phyloP scores from a whole-genome alignment of 2,113 vertebrate genomes.

The Myotis brandtii region DNA sequence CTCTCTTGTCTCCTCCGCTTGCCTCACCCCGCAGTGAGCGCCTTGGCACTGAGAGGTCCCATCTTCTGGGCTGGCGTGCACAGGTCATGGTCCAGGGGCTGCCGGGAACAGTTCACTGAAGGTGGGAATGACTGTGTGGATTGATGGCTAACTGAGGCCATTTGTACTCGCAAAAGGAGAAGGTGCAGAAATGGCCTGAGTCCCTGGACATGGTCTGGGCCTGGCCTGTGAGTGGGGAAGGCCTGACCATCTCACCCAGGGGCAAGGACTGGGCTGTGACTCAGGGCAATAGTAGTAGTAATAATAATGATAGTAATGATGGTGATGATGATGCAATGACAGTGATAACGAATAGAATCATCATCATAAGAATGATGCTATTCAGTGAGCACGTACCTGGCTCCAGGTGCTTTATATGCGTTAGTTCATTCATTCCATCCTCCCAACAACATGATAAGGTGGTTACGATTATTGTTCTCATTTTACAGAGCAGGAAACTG shows the following conservation, averaged over 20 bases:
- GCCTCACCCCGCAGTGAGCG: neutral
- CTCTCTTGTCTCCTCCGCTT: neutral
- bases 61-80: neutral
- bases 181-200: neutral
- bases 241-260: too few species aligned
- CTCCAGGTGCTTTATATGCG: fast-evolving
- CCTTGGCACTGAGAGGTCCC: fast-evolving
- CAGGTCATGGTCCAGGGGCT: neutral
- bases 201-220: neutral
- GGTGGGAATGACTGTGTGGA: fast-evolving
- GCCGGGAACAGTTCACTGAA: neutral
- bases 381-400: neutral
- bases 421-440: neutral
- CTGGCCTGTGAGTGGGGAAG: neutral
- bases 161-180: neutral
- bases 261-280: neutral
- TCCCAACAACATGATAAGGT: fast-evolving
- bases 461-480: too few species aligned
- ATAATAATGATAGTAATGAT: neutral
- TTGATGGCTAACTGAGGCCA: neutral
- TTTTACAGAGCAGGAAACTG: too few species aligned
- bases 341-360: fast-evolving
- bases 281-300: neutral
- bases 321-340: fast-evolving
- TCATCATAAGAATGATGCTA: fast-evolving